Conservation (phyloP, 1,140 invertebrate genomes). For the Triops longicaudatus region DNA sequence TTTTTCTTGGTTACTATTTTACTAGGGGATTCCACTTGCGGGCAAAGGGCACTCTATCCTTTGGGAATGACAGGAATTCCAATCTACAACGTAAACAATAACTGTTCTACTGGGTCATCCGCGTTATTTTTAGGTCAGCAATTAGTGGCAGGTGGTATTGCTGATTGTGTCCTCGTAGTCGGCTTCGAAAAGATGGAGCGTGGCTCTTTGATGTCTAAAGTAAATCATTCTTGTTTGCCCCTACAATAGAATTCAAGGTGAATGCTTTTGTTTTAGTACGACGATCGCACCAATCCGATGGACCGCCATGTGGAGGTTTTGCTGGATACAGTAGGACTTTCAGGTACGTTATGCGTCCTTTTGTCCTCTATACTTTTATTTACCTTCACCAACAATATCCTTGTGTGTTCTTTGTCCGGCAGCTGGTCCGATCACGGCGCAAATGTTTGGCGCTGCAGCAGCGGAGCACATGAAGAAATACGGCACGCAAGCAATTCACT, state of each 20-base stretch:
- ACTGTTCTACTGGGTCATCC: conserved; percentile 91
- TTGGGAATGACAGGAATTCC: conserved; percentile 95
- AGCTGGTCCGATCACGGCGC: conserved; percentile 75
- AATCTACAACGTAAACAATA: conserved; percentile 97
- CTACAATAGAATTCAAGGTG: neutral
- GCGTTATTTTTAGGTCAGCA: conserved; percentile 86
- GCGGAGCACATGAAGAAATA: conserved; percentile 96
- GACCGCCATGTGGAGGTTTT: conserved; percentile 85
- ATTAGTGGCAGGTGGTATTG: conserved; percentile 71
- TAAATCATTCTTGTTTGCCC: conserved; percentile 34
- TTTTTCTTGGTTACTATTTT: neutral
- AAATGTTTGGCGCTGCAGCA: conserved; percentile 94
- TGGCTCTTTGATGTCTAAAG: conserved; percentile 71
- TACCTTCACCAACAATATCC: no score
- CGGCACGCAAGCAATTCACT: conserved; percentile 82
- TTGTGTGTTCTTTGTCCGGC: conserved; percentile 42
- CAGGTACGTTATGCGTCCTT: conserved; percentile 21
- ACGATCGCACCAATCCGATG: conserved; percentile 85
- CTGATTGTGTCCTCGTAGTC: conserved; percentile 80
- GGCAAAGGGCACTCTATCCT: conserved; percentile 88
- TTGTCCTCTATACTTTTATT: neutral
- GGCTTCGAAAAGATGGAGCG: conserved; percentile 98
- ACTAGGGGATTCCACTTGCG: conserved; percentile 83
- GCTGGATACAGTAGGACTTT: conserved; percentile 60
- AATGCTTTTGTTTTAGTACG: conserved; percentile 48